Evolutionary conservation across 2,797 vertebrate species (phyloP).

Genomic region (Tarsius wallacei): DNA sequence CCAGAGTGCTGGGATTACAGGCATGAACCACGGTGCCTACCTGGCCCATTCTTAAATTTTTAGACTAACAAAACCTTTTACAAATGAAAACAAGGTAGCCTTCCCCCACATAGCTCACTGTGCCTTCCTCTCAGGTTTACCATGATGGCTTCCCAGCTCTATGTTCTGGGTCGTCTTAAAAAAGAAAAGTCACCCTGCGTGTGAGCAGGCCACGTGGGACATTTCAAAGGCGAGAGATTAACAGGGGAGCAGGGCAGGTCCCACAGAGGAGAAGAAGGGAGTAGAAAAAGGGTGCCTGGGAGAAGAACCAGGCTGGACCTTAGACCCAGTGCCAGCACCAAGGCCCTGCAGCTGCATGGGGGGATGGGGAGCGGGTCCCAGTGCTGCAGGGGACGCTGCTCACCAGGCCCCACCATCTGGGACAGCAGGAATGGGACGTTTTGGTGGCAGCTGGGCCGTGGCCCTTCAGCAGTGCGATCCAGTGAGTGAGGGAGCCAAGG

Average conservation of each 20-base stretch:
- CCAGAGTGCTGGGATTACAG: too few relatives aligned
- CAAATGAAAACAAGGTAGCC: background rate
- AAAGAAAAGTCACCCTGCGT: background rate
- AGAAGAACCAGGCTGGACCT: fast-evolving
- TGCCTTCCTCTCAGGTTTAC: too few relatives aligned
- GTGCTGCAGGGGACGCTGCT: too few relatives aligned
- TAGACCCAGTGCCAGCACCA: background rate
- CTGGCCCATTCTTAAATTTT: background rate
- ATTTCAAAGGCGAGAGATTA: background rate
- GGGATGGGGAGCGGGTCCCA: too few relatives aligned
- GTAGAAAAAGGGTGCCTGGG: background rate
- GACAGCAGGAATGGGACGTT: background rate
- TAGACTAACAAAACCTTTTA: background rate
- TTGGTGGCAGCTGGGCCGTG: too few relatives aligned
- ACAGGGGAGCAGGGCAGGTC: fast-evolving
- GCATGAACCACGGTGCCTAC: too few relatives aligned
- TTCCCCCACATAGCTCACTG: background rate
- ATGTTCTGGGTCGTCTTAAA: fast-evolving
- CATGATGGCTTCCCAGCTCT: too few relatives aligned
- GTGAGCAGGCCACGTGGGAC: background rate
- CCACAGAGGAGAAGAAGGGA: too few relatives aligned
- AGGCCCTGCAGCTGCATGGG: background rate
- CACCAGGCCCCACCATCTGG: background rate
- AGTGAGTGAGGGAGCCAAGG: too few relatives aligned
- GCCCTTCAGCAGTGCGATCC: too few relatives aligned